phyloP scores from a whole-genome alignment of 2,888 invertebrate genomes.

The Amblyteles armatorius region DNA sequence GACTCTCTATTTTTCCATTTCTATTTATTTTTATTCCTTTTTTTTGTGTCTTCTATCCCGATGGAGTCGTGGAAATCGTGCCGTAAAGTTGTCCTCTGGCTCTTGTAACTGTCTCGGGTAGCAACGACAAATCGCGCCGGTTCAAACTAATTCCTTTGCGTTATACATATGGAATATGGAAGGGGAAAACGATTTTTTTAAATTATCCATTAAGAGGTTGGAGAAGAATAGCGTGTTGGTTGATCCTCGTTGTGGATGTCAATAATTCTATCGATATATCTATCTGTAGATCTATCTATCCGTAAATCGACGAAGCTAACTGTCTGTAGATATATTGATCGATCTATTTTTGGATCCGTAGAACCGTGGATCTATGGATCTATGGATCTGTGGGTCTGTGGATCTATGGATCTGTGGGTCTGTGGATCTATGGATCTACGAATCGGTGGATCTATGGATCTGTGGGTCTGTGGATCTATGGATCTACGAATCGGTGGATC shows the following conservation, averaged over 20 bases:
- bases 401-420: no score
- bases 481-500: no score
- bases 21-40: neutral
- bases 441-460: no score
- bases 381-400: no score
- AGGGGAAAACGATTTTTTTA: neutral
- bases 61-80: constrained; percentile 19
- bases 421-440: no score
- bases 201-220: neutral
- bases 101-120: constrained; percentile 11
- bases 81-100: constrained; percentile 13
- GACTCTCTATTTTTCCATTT: constrained; percentile 25
- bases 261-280: neutral
- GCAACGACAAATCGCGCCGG: constrained; percentile 10
- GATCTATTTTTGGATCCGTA: neutral
- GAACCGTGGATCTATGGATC: no score
- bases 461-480: no score
- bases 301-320: neutral
- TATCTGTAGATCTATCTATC: no score
- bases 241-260: neutral
- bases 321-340: neutral
- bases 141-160: constrained; percentile 7
- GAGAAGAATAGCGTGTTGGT: neutral
- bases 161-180: neutral
- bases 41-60: constrained; percentile 13